Conservation (phyloP, 2,113 vertebrate genomes). For the Pyxicephalus adspersus region DNA sequence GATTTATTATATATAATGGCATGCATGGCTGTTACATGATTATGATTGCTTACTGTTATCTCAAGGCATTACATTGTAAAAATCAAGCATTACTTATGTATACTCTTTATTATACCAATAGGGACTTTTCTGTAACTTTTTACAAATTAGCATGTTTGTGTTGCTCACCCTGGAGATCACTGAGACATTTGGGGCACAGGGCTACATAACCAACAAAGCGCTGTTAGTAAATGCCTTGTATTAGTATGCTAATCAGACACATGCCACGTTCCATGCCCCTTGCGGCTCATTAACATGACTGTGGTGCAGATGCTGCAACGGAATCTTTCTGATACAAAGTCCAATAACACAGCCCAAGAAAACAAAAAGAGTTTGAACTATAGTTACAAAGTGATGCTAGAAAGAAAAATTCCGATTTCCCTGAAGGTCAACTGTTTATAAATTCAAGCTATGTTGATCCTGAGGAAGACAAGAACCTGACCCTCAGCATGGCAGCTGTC, state of each 20-base stretch:
- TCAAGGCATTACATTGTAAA: too few relatives aligned
- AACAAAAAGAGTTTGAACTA: background rate
- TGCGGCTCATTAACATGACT: conserved; percentile 39
- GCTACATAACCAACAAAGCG: conserved; percentile 28
- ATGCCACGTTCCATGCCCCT: conserved; percentile 36
- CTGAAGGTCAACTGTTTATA: background rate
- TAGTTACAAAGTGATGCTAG: conserved; percentile 6
- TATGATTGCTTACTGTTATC: too few relatives aligned
- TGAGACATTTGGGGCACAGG: conserved; percentile 14
- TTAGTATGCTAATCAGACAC: conserved; percentile 39
- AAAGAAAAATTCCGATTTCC: background rate
- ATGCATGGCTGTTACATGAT: too few relatives aligned
- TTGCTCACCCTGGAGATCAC: conserved; percentile 9
- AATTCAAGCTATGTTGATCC: background rate
- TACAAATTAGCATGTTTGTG: conserved; percentile 8
- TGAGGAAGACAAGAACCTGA: background rate
- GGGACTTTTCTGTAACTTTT: background rate
- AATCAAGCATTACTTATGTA: too few relatives aligned
- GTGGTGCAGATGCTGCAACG: conserved; percentile 36
- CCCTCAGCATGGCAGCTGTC: background rate
- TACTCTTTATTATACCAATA: too few relatives aligned
- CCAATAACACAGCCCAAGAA: background rate
- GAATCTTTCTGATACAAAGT: conserved; percentile 29
- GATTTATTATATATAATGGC: too few relatives aligned
- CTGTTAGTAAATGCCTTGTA: conserved; percentile 33